Evolutionary conservation across 2,797 vertebrate genomes (phyloP).

Genomic region (Lepus townsendii): DNA sequence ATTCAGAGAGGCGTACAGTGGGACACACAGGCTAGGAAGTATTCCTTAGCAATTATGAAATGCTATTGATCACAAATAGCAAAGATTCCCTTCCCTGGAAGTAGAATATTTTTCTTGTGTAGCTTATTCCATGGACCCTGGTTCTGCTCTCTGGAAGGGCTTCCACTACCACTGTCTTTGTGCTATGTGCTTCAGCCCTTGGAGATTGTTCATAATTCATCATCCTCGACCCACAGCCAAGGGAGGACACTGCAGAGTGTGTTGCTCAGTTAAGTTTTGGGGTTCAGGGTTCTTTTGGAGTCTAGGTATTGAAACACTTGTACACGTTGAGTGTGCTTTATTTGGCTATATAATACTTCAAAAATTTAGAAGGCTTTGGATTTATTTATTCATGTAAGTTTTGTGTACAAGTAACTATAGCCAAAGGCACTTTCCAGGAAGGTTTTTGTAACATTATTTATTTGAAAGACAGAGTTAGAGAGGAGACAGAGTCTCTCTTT

Average conservation of each 20-base stretch:
- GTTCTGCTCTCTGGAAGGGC: neutral
- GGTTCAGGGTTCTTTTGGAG: neutral
- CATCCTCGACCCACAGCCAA: neutral
- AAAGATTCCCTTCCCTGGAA: neutral
- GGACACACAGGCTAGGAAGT: neutral
- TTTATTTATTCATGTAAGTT: neutral
- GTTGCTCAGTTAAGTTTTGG: neutral
- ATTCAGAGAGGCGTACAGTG: neutral
- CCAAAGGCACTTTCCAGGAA: neutral
- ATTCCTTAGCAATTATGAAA: no score
- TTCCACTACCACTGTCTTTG: neutral
- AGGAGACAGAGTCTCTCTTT: no score
- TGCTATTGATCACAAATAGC: neutral
- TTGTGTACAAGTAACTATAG: neutral
- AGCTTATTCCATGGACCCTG: no score
- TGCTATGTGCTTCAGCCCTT: neutral
- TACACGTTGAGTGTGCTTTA: neutral
- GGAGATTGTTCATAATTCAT: neutral
- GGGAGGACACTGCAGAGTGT: neutral
- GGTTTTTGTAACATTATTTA: no score
- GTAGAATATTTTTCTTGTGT: neutral
- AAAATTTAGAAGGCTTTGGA: neutral
- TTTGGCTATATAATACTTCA: no score
- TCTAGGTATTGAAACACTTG: neutral
- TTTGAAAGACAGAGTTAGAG: no score